Base-by-base conservation (phyloP, 2,888 invertebrate genomes). In the Suillia variegata region DNA sequence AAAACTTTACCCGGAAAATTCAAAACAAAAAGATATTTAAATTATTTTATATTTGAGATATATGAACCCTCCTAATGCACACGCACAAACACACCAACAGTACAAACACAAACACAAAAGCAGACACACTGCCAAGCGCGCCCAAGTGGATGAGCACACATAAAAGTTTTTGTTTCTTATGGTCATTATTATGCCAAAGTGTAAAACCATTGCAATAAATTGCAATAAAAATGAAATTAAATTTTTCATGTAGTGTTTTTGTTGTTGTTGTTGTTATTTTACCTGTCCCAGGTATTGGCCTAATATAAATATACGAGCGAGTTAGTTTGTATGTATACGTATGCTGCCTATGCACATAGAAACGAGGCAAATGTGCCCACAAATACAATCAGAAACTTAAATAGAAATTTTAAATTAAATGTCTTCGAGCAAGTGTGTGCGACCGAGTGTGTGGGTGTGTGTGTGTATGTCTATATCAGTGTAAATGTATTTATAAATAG, bases 211-310 rank as follows among this genome's bases (percentile, higher is more conserved):
- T 51, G 22, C 56, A 61, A 63, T 69, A 71, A 74, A 75, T 68
- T 69, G 67, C 62, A 70, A 73, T 73, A 71, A 73, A 70, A 73
- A 67, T 67, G 63, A 71, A 75, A 75, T 76, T 69, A 73, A 69
- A 74, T 68, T 74, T 72, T 62, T 59, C 56, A 42, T 17, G 47
- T 13, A 26, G 18, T 33, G 2, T 20, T n/a, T 6, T 8, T 38
- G 38, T 8, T n/a, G n/a, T n/a, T n/a, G n/a, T n/a, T n/a, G n/a
- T n/a, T n/a, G n/a, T n/a, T n/a, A n/a, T 5, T 38, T 13, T n/a
- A n/a, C 15, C 13, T 13, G 15, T n/a, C n/a, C n/a, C 38, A 38
- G 38, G 38, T n/a, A 38, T n/a, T 38, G 15, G 15, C 4, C 6
- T 38, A 4, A 38, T 38, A 38, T 13, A 26, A 26, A 26, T 26